Evolutionary conservation across 1,140 invertebrate species (phyloP), one percentile per base, ranked within the genome.

Genomic region (Rhizoglyphus robini): DNA sequence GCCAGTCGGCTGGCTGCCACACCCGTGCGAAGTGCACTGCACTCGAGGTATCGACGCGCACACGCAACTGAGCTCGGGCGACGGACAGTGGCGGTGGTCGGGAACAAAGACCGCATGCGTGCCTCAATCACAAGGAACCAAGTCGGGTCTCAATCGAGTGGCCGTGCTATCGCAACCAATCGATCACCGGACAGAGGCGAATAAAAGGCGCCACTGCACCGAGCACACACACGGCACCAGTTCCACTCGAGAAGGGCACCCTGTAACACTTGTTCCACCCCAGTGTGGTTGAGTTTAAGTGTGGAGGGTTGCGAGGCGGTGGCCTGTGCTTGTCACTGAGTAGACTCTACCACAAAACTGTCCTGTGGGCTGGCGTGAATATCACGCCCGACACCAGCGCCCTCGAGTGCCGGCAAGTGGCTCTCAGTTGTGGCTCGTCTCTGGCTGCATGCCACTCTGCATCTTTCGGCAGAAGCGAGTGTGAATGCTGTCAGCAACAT

Each of bases 21-120:
- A 41, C 36, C 36, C 36, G 36, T 11, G 36, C 51, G 31, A 54
- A 54, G 51, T 54, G 51, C 51, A 54, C 20, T 54, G 41, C 51
- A 54, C 51, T 32, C 51, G 23, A 41, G 36, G 18, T 41, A 41
- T 41, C 23, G 23, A 20, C 23, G 51, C 51, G 51, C 51, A 20
- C 36, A 41, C 36, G 8, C 36, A n/a, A n/a, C n/a, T n/a, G n/a
- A n/a, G n/a, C n/a, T n/a, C n/a, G n/a, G n/a, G 36, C 36, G 18
- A 8, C 36, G 18, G 18, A 41, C 36, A 11, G 8, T 41, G 36
- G 18, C 36, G 36, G 36, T 41, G 8, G 36, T 18, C 36, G 18
- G 8, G 8, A 8, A 41, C 36, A 41, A 8, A 18, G 36, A 18
- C n/a, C n/a, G 36, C 36, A 41, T 41, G 36, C 36, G 36, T 41